A percentile compares a stretch with the other conserved stretches of the same genome.
Evolutionary conservation across 2,113 vertebrate genomes (phyloP).

Genomic region (Oceanites oceanicus): DNA sequence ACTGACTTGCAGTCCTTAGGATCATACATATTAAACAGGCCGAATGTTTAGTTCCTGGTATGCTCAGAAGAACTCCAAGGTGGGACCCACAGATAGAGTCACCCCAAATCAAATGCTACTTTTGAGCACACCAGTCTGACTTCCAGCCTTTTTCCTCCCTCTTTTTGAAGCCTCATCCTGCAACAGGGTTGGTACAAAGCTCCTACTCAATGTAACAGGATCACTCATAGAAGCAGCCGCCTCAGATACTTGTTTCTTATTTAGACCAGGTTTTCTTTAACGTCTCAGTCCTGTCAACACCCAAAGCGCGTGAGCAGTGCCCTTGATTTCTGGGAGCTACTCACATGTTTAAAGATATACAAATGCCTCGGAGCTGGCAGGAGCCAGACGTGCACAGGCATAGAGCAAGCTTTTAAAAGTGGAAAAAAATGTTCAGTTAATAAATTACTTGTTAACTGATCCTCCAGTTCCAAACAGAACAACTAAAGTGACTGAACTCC

Average conservation of each 20-base stretch:
- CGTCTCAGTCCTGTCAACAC: neutral
- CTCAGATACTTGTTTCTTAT: neutral
- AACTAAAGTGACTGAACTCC: neutral
- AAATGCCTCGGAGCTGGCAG: neutral
- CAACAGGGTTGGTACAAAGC: neutral
- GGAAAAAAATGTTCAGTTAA: neutral
- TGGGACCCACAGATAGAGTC: neutral
- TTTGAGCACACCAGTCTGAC: neutral
- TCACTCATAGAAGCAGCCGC: accelerated
- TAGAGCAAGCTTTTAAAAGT: neutral
- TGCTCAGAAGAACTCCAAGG: neutral
- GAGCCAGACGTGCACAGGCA: constrained; percentile 4
- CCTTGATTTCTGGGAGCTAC: constrained; percentile 2
- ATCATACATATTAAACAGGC: accelerated
- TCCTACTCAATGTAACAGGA: neutral
- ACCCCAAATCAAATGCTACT: neutral
- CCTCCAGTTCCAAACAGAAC: neutral
- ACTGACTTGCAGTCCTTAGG: neutral
- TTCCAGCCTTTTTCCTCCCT: neutral
- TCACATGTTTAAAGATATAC: neutral
- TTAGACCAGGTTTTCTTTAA: neutral
- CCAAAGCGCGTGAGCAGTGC: neutral
- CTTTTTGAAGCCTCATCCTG: neutral
- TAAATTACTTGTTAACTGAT: constrained; percentile 23
- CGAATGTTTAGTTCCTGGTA: neutral